Percentiles rank a stretch among this genome's conserved stretches.
Conservation (phyloP, 2,113 vertebrate genomes). For the Salvelinus alpinus region DNA sequence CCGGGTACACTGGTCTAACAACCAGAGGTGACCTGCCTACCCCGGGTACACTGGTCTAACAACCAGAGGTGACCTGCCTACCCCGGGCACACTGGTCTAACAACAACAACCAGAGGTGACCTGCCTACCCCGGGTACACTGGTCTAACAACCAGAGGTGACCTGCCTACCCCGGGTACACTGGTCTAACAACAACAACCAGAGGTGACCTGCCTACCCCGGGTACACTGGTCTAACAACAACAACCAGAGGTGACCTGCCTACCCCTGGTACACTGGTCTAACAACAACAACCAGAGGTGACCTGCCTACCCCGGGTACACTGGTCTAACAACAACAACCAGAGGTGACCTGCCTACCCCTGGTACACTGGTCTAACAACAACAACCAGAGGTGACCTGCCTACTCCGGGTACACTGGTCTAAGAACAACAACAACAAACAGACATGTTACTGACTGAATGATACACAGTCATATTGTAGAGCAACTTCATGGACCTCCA, state of each 20-base stretch:
- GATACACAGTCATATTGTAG: background rate
- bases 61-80: background rate
- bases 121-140: too few relatives aligned
- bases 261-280: too few relatives aligned
- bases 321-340: too few relatives aligned
- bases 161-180: conserved; percentile 79
- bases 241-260: too few relatives aligned
- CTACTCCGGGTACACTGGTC: conserved; percentile 44
- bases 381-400: too few relatives aligned
- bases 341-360: conserved; percentile 15
- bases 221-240: conserved; percentile 15
- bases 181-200: conserved; percentile 70
- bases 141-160: conserved; percentile 69
- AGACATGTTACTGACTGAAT: background rate
- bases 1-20: too few relatives aligned
- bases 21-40: too few relatives aligned
- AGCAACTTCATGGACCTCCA: background rate
- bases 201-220: conserved; percentile 13
- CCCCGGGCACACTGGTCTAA: conserved; percentile 26
- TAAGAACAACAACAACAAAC: conserved; percentile 50
- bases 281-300: too few relatives aligned
- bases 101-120: too few relatives aligned
- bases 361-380: conserved; percentile 17
- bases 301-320: too few relatives aligned
- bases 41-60: too few relatives aligned